A percentile compares a stretch with the other conserved stretches of the same genome.
Evolutionary conservation across 2,113 vertebrate species (phyloP).

Genomic region (Emydocephalus ijimae): DNA sequence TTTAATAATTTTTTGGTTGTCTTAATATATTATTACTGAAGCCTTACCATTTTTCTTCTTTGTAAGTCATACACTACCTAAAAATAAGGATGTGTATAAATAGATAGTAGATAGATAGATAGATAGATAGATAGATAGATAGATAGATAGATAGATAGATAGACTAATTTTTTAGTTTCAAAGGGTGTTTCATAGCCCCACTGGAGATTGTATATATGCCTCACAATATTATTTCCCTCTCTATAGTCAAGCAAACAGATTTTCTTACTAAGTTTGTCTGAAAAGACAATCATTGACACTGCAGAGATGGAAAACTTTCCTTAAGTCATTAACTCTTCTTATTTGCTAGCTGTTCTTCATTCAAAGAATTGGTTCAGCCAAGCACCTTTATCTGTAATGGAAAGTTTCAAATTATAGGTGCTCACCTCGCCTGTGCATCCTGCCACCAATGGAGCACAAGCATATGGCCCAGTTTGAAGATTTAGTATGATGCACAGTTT

Average conservation of each 20-base stretch:
- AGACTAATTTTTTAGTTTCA: not conserved
- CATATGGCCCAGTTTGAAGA: not conserved
- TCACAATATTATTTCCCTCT: not conserved
- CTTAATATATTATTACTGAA: not conserved
- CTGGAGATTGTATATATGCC: not conserved
- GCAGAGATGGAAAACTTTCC: not conserved
- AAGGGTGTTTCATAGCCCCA: not conserved
- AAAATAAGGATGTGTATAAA: not conserved
- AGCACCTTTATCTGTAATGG: not conserved
- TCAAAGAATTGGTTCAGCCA: not conserved
- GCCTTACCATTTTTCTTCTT: not conserved
- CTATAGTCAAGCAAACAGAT: not conserved
- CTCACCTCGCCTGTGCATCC: no score
- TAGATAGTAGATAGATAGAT: no score
- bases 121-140: no score
- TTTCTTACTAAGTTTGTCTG: not conserved
- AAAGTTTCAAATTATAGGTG: not conserved
- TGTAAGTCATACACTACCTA: not conserved
- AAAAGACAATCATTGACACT: not conserved
- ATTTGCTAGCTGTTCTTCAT: not conserved
- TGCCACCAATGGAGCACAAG: no score
- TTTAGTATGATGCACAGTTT: not conserved
- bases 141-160: no score
- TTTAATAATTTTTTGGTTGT: not conserved
- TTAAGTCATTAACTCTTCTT: not conserved